Evolutionary conservation across 1,140 invertebrate genomes (phyloP).

Genomic region (Ceratina japonica): DNA sequence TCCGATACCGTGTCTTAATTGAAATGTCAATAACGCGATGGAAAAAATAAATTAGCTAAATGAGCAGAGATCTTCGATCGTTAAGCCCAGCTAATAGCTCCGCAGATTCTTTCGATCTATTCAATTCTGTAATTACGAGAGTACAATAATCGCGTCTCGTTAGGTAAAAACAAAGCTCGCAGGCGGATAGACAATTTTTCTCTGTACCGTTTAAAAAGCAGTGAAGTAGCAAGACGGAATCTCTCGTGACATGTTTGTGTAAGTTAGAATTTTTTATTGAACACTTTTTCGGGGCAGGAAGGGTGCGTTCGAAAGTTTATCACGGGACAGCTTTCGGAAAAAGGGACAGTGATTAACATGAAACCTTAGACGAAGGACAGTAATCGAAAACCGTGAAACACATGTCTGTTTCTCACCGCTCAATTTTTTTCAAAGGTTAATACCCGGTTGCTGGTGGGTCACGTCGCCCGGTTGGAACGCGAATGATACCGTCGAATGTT

Average conservation of each 20-base stretch:
- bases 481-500: neutral
- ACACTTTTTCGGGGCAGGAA: no score
- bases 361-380: conserved; percentile 27
- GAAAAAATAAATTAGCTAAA: neutral
- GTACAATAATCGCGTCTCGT: no score
- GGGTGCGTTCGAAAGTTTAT: neutral
- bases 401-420: conserved; percentile 39
- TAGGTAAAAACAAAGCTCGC: no score
- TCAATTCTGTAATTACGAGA: no score
- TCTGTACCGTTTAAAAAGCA: no score
- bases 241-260: no score
- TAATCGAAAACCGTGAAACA: conserved; percentile 49
- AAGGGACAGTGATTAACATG: conserved; percentile 22
- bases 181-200: no score
- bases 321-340: neutral
- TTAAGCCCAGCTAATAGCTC: neutral
- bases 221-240: no score
- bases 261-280: no score
- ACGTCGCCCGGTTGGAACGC: neutral
- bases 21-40: neutral
- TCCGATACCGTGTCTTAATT: neutral
- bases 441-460: neutral
- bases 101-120: no score
- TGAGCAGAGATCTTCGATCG: neutral
- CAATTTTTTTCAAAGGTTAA: conserved; percentile 24